Evolutionary conservation across 1,140 invertebrate species (phyloP), one percentile per base, ranked within the genome.

Genomic region (Temnothorax nylanderi): DNA sequence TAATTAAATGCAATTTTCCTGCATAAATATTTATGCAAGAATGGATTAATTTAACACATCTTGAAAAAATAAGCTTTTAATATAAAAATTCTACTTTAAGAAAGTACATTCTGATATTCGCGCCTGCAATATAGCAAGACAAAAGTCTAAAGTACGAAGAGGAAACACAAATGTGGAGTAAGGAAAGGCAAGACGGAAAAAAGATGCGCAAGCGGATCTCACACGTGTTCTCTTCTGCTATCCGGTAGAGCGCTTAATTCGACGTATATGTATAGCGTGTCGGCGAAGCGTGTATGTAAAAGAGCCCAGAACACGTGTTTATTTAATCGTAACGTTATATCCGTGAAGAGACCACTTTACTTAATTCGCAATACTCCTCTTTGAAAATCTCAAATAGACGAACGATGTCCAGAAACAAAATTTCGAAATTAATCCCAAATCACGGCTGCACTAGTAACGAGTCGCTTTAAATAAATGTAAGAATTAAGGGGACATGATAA

Each of bases 221-320:
- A 75, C 89, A 90, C 77, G 72, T 90, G 89, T 84, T 84, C 86
- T 65, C 76, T 77, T 89, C 87, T 34, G 26, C 71, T 85, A 76
- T 81, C 54, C 34, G 62, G 51, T 69, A n/a, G 18, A 44, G 41
- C 44, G 58, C 21, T 90, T 89, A 87, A 89, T 90, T 87, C 87
- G 41, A 34, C 65, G 51, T 80, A 56, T 60, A 84, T 86, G 34
- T 64, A 41, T 58, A 47, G n/a, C 56, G 41, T 65, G 75, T 89
- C 37, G 11, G 47, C 34, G 32, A 51, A 16, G 6, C 51, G 2
- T 13, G 16, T 77, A 41, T 34, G 34, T 26, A 54, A 77, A 47
- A 78, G 18, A 51, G 37, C 32, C 58, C 47, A 64, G 62, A 89
- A 90, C 89, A 90, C 65, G 85, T 87, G 88, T 90, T 74, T 84